phyloP scores from a whole-genome alignment of 2,888 invertebrate genomes.

The Leptopilina syphax region DNA sequence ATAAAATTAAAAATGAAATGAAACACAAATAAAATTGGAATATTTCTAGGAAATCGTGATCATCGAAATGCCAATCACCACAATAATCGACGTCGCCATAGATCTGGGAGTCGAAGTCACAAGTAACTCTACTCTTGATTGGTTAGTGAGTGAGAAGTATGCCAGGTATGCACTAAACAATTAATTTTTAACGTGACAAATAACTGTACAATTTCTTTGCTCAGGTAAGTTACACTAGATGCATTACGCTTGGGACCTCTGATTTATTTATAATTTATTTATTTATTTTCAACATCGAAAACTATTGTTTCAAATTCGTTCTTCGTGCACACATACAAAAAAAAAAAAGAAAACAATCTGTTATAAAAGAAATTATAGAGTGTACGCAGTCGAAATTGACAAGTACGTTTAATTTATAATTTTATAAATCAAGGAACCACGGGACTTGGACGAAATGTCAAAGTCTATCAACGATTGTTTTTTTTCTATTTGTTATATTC shows the following conservation, averaged over 20 bases:
- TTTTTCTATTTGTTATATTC: background rate
- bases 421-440: conserved; percentile 10
- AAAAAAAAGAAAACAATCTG: conserved; percentile 41
- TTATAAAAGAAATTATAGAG: conserved; percentile 35
- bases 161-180: conserved; percentile 76
- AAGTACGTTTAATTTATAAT: conserved; percentile 18
- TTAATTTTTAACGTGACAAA: conserved; percentile 75
- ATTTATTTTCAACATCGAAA: background rate
- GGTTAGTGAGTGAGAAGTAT: conserved; percentile 77
- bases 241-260: conserved; percentile 62
- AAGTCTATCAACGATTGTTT: conserved; percentile 27
- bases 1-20: too few relatives aligned
- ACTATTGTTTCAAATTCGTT: conserved; percentile 42
- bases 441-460: conserved; percentile 33
- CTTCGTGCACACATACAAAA: conserved; percentile 47
- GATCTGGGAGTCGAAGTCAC: conserved; percentile 76
- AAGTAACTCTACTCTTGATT: conserved; percentile 76
- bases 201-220: conserved; percentile 75
- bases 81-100: conserved; percentile 73
- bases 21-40: too few relatives aligned
- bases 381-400: conserved; percentile 22
- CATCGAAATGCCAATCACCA: conserved; percentile 73
- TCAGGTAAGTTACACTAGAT: conserved; percentile 76
- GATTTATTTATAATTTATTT: conserved; percentile 24
- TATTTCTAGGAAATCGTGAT: conserved; percentile 68